Base-by-base conservation (phyloP, 2,797 vertebrate genomes). In the Helicolenus hilgendorfi region DNA sequence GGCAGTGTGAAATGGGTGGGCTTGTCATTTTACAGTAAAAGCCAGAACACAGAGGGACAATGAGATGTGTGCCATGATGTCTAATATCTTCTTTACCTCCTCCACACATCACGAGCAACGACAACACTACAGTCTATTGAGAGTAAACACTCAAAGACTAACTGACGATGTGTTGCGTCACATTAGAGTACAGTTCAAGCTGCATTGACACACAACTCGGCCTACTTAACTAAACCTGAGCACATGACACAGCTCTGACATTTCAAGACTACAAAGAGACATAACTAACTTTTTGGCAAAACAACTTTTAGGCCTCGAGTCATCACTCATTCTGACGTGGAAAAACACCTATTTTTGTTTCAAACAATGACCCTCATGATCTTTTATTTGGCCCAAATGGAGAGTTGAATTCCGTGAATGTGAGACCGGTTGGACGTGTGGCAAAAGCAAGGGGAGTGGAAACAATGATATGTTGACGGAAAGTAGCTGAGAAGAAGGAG, bases 221-320 rank as follows among this genome's bases (percentile, higher is more conserved):
- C 89, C 92, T 85, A 91, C 83, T 88, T 88, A 29, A 87, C 81
- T 76, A 83, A 91, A 87, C 79, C 78, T 79, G 29, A 90, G 85
- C 84, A 94, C 90, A 92, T 91, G 92, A 95, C 87, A 84, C 70
- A 53, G 79, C 63, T 59, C 81, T 89, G 87, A 89, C 82, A 89
- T 91, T 90, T 88, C 62, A 77, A 89, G 38, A 76, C 77, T 18
- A 63, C 90, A 86, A 72, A 35, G 68, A 29, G 67, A 73, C 41
- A 62, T 7, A 55, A 49, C 24, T n/a, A 59, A 74, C 18, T 20
- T 60, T 86, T 59, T 76, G 41, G 53, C 38, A 58, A 68, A 72
- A 65, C 45, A 45, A 86, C 96, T 86, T 93, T 38, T 13, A 24
- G 70, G 41, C 4, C 29, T 45, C 7, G 0, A 64, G 58, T 56